A percentile compares a stretch with the other conserved stretches of the same genome.
phyloP scores from a whole-genome alignment of 2,797 vertebrate genomes.

The Pangasius sanitwongsei region DNA sequence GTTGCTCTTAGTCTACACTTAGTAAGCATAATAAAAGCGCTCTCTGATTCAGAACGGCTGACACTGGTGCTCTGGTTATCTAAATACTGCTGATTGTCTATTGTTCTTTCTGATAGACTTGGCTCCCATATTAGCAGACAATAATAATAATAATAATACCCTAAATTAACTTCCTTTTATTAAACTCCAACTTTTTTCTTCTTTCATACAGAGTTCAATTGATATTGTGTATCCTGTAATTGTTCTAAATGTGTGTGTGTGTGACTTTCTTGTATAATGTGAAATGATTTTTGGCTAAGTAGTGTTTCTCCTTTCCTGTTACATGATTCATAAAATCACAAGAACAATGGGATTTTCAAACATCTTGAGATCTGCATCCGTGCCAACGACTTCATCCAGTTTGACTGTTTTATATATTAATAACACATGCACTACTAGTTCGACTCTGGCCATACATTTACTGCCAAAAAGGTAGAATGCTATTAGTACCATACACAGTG shows the following conservation, averaged over 20 bases:
- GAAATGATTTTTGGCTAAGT: conserved; percentile 38
- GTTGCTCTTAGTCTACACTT: conserved; percentile 12
- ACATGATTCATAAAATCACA: conserved; percentile 38
- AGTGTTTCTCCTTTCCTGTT: conserved; percentile 42
- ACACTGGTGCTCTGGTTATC: conserved; percentile 13
- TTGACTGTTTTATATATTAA: conserved; percentile 33
- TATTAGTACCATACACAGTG: background rate
- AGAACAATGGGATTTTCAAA: conserved; percentile 44
- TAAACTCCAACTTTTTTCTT: conserved; percentile 9
- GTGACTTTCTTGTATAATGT: conserved; percentile 19
- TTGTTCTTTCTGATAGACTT: conserved; percentile 41
- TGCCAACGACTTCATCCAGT: conserved; percentile 38
- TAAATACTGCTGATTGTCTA: conserved; percentile 37
- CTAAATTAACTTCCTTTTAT: conserved; percentile 36
- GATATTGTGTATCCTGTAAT: conserved; percentile 38
- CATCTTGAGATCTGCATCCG: conserved; percentile 15
- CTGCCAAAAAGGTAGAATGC: conserved; percentile 15
- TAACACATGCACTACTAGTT: conserved; percentile 40
- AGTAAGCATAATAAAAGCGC: conserved; percentile 16
- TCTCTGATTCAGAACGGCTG: conserved; percentile 5
- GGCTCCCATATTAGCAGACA: conserved; percentile 19
- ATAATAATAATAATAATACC: conserved; percentile 23
- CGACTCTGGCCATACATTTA: background rate
- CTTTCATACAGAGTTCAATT: conserved; percentile 13
- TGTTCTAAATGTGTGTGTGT: conserved; percentile 21